These are phyloP conservation scores for Phaonia tiefii DNA, from an alignment of 2,888 invertebrate species.

Conservation along the genomic window DNA sequence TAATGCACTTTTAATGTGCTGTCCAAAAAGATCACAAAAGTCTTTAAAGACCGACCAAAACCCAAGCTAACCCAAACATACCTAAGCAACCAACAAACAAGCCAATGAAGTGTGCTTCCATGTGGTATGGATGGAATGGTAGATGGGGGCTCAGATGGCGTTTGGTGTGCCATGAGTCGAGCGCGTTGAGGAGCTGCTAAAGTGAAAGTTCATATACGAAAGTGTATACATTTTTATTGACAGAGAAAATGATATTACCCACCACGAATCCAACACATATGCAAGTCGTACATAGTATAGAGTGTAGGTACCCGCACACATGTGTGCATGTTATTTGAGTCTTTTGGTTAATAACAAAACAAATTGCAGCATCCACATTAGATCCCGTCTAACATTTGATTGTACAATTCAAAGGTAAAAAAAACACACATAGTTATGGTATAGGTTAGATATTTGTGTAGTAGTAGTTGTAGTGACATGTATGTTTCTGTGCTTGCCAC, in stretches of 20 bases:
- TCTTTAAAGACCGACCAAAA: slow-evolving; percentile 12
- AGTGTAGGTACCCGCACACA: neutral
- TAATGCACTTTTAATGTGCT: slow-evolving; percentile 53
- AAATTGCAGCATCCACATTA: slow-evolving; percentile 26
- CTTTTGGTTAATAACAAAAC: neutral
- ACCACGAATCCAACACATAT: neutral
- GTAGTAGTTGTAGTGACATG: too few relatives aligned
- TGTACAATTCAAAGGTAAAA: too few relatives aligned
- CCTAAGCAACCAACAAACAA: too few relatives aligned
- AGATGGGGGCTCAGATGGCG: slow-evolving; percentile 7
- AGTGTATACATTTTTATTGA: slow-evolving; percentile 60
- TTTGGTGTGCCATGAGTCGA: slow-evolving; percentile 13
- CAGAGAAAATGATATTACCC: slow-evolving; percentile 57
- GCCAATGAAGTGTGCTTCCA: neutral
- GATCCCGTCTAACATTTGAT: neutral
- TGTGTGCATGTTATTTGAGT: neutral
- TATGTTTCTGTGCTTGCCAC: too few relatives aligned
- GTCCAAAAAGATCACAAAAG: slow-evolving; percentile 43
- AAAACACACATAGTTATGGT: too few relatives aligned
- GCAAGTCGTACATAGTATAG: neutral
- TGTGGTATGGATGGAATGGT: neutral
- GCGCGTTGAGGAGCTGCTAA: slow-evolving; percentile 37
- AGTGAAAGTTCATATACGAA: slow-evolving; percentile 67
- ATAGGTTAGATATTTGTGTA: too few relatives aligned
- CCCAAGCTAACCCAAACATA: neutral